Evolutionary conservation across 2,888 invertebrate genomes (phyloP).

Genomic region (Ennomos erosarius): DNA sequence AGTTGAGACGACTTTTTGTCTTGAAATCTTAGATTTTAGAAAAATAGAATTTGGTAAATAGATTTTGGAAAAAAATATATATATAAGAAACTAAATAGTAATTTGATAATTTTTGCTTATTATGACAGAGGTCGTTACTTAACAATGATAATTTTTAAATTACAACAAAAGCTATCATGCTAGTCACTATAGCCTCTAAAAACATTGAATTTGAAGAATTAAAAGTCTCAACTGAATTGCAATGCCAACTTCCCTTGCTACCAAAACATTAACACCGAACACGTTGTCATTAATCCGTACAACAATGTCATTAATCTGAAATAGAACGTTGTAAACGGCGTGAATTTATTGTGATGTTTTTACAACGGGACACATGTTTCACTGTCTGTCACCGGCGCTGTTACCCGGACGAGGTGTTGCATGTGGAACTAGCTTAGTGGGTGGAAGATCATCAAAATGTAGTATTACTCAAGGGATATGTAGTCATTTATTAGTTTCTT

Average conservation of each 20-base stretch:
- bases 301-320: slow-evolving; percentile 66
- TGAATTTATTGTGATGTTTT: slow-evolving; percentile 66
- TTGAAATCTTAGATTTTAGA: no score
- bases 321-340: slow-evolving; percentile 67
- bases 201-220: slow-evolving; percentile 5
- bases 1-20: no score
- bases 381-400: slow-evolving; percentile 61
- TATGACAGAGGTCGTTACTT: no score
- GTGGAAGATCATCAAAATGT: slow-evolving; percentile 3
- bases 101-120: no score
- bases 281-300: slow-evolving; percentile 50
- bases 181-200: no score
- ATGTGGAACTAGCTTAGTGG: slow-evolving; percentile 10
- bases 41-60: no score
- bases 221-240: slow-evolving; percentile 2
- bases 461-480: no score
- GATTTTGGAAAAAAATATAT: slow-evolving; percentile 18
- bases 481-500: no score
- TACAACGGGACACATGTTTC: slow-evolving; percentile 74
- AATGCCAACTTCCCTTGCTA: slow-evolving; percentile 4
- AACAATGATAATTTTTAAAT: no score
- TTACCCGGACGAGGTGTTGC: slow-evolving; percentile 42
- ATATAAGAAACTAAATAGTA: no score
- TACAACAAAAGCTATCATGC: no score
- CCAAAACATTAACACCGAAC: slow-evolving; percentile 3